phyloP scores from a whole-genome alignment of 2,113 vertebrate species.

The Cygnus buccinator region DNA sequence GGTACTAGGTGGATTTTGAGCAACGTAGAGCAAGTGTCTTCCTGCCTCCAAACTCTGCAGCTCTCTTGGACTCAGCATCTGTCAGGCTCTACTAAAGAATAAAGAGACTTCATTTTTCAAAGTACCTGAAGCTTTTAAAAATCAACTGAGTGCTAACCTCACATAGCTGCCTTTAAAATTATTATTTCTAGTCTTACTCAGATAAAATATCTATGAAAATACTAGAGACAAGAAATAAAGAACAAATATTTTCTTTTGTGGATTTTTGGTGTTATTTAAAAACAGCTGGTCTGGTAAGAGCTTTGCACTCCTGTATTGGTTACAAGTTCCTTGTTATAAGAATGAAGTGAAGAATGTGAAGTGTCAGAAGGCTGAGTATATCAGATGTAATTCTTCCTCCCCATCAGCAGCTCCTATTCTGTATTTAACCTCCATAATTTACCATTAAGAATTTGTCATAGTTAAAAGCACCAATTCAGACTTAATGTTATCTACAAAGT shows the following conservation, averaged over 20 bases:
- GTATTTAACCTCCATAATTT: neutral
- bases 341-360: neutral
- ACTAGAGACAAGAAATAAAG: neutral
- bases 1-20: neutral
- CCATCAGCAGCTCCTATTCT: neutral
- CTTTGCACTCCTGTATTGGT: neutral
- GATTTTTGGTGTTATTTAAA: neutral
- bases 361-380: neutral
- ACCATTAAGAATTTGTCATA: neutral
- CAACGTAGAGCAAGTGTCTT: fast-evolving
- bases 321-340: neutral
- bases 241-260: neutral
- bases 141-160: neutral
- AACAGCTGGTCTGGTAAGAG: neutral
- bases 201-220: neutral
- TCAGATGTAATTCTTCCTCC: neutral
- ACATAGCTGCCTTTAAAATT: neutral
- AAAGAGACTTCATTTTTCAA: neutral
- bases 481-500: neutral
- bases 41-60: too few species aligned
- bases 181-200: neutral
- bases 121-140: neutral
- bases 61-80: fast-evolving
- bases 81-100: neutral
- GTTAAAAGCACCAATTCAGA: neutral